Evolutionary conservation across 1,140 invertebrate species (phyloP), one percentile per base, ranked within the genome.

Genomic region (Arctopsyche grandis): DNA sequence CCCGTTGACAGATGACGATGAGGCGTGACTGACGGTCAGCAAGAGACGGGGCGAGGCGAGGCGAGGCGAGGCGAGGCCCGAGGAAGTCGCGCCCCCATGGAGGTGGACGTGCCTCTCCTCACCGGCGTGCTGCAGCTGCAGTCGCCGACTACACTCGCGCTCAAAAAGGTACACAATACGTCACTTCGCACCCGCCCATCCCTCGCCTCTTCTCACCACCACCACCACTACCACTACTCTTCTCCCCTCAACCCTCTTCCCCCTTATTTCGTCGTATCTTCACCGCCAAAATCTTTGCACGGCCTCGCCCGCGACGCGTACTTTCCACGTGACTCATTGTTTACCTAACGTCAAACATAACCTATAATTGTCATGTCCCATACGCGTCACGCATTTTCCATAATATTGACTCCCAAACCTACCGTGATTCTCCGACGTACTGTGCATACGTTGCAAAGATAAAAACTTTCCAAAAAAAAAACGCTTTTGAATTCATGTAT

Each of bases 21-120:
- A 52, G 48, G 48, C 48, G 10, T 52, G 44, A 12, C 44, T 16
- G 52, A 10, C 52, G 9, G 52, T 58, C 52, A 16, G 52, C n/a
- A 10, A 5, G 16, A 58, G 9, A 16, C 5, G 5, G 7, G 52
- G n/a, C 52, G 52, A 10, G 52, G 5, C 44, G 44, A 46, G 58
- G 5, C n/a, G 16, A 5, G 7, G 16, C 58, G 14, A 60, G 58
- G 58, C 58, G 58, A n/a, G 14, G n/a, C 58, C n/a, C 7, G 14
- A 16, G 58, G 21, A 7, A 16, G 21, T n/a, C 24, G 5, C 29
- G 26, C 14, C 22, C 12, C 5, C 1, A 71, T 71, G 69, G 69
- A 71, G 38, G 69, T 38, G 69, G 69, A 71, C 69, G 69, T 21
- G 38, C 69, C 69, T 5, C 69, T 71, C 10, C 14, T 71, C 14